Percentiles rank a stretch among this genome's conserved stretches.
phyloP scores from a whole-genome alignment of 2,888 invertebrate genomes.

The Sphaeridia pumilis region DNA sequence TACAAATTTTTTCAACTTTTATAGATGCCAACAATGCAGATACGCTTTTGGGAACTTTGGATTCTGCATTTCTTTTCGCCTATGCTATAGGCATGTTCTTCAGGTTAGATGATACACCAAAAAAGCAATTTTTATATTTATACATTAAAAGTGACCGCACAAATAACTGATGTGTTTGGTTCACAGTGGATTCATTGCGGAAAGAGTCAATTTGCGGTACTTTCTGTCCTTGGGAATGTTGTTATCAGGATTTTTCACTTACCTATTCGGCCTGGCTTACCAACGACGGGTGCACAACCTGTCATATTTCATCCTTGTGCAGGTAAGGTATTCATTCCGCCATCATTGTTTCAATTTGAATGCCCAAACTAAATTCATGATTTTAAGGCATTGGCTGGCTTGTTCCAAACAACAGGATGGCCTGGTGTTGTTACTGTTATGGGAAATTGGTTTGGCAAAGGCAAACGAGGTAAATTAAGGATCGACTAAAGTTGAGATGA shows the following conservation, averaged over 20 bases:
- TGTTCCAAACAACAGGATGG: conserved; percentile 91
- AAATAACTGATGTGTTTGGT: conserved; percentile 6
- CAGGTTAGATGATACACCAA: conserved; percentile 43
- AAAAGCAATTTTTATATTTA: too few relatives aligned
- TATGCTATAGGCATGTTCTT: conserved; percentile 89
- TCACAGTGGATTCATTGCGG: conserved; percentile 73
- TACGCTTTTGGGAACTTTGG: conserved; percentile 69
- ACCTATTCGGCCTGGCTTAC: conserved; percentile 76
- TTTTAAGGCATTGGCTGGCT: conserved; percentile 60
- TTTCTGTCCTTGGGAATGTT: conserved; percentile 88
- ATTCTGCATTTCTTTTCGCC: conserved; percentile 80
- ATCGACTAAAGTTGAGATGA: background rate
- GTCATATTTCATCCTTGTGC: conserved; percentile 68
- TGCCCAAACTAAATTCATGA: conserved; percentile 1
- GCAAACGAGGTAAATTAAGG: conserved; percentile 55
- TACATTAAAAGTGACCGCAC: background rate
- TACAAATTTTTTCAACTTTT: background rate
- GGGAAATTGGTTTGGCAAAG: conserved; percentile 94
- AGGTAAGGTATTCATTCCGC: conserved; percentile 47
- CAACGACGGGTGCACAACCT: conserved; percentile 68
- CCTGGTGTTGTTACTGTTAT: conserved; percentile 87
- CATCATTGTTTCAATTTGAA: background rate
- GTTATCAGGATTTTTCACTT: conserved; percentile 69
- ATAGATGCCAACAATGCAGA: conserved; percentile 58
- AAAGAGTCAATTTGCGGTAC: conserved; percentile 77